A percentile compares a stretch with the other conserved stretches of the same genome.
Evolutionary conservation across 2,888 invertebrate species (phyloP).

Genomic region (Cephus nigrinus): DNA sequence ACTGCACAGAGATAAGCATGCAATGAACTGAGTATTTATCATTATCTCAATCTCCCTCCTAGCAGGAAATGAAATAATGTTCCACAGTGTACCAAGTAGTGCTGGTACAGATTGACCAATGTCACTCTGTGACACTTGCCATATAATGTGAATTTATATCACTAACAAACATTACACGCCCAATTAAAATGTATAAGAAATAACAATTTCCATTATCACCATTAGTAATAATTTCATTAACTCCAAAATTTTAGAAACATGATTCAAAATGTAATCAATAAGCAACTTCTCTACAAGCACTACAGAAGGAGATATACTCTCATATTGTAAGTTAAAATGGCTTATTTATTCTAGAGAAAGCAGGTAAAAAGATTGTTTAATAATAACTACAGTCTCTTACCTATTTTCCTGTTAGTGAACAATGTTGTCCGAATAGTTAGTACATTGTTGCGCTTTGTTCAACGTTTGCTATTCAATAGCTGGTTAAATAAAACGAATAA

Average conservation of each 20-base stretch:
- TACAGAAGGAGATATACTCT: background rate
- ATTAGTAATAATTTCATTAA: background rate
- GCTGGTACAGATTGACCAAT: slow-evolving; percentile 15
- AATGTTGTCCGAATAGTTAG: background rate
- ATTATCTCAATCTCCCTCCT: slow-evolving; percentile 22
- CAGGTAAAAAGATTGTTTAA: background rate
- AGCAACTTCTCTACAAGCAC: background rate
- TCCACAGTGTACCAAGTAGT: slow-evolving; percentile 17
- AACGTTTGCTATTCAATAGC: background rate
- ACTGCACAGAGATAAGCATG: slow-evolving; percentile 7
- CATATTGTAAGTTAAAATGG: slow-evolving; percentile 10
- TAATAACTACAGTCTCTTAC: background rate
- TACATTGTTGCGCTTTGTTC: background rate
- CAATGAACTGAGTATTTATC: slow-evolving; percentile 7
- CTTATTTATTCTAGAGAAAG: slow-evolving; percentile 1
- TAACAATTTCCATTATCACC: background rate
- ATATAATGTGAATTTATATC: background rate
- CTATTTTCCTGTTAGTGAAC: background rate
- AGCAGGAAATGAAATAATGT: slow-evolving; percentile 41
- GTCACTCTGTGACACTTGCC: slow-evolving; percentile 11
- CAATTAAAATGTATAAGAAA: background rate
- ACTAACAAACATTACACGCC: background rate
- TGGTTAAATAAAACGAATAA: slow-evolving; percentile 10
- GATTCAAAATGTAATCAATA: background rate
- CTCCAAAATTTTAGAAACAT: background rate